phyloP scores from a whole-genome alignment of 2,888 invertebrate genomes.

The Hofmannophila pseudospretella region DNA sequence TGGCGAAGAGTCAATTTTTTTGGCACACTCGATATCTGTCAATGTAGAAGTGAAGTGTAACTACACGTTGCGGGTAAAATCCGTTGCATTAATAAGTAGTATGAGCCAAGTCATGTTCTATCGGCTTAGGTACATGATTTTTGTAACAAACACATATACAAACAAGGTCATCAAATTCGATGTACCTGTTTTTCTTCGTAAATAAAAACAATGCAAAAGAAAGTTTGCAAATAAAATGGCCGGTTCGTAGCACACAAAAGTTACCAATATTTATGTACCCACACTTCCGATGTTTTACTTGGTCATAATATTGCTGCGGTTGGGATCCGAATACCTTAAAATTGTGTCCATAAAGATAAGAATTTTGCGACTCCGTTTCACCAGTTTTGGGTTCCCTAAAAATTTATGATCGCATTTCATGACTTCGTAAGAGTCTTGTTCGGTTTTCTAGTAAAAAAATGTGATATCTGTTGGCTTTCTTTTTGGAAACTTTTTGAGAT shows the following conservation, averaged over 20 bases:
- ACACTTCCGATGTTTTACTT: constrained; percentile 26
- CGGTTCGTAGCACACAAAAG: constrained; percentile 15
- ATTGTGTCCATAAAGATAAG: constrained; percentile 56
- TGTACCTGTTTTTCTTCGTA: neutral
- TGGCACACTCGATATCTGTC: too few relatives aligned
- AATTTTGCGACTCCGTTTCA: constrained; percentile 48
- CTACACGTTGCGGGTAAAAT: too few relatives aligned
- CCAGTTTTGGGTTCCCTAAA: constrained; percentile 40
- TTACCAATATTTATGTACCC: constrained; percentile 21
- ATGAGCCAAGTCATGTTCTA: too few relatives aligned
- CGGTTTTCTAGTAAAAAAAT: constrained; percentile 29
- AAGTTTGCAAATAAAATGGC: constrained; percentile 7
- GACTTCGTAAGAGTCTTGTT: constrained; percentile 43
- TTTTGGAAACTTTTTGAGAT: constrained; percentile 13
- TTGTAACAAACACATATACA: too few relatives aligned
- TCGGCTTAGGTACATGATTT: too few relatives aligned
- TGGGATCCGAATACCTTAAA: constrained; percentile 48
- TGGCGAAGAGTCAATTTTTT: too few relatives aligned
- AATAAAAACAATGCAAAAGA: neutral
- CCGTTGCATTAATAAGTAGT: too few relatives aligned
- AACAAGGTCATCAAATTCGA: neutral
- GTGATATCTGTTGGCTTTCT: constrained; percentile 23
- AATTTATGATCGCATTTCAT: constrained; percentile 55
- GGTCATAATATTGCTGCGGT: constrained; percentile 28
- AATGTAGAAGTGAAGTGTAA: too few relatives aligned